These are phyloP conservation scores for Heteropelma amictum DNA, from an alignment of 2,888 invertebrate genomes.

Conservation along the genomic window DNA sequence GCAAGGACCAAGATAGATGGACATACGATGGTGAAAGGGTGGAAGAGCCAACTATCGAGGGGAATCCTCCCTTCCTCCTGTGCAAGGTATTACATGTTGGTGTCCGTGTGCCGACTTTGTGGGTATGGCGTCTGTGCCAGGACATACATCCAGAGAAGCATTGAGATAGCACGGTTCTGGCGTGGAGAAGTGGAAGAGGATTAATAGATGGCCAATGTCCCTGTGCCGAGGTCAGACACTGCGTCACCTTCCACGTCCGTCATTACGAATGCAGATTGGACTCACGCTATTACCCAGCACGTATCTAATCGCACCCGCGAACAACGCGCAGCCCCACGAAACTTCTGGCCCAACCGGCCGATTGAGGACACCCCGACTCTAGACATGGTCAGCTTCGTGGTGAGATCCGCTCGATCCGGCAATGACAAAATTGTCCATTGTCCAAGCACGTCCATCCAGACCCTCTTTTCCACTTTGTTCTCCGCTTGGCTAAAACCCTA, in stretches of 20 bases:
- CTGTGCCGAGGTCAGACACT: conserved; percentile 69
- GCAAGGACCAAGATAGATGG: conserved; percentile 31
- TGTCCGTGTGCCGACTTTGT: not conserved
- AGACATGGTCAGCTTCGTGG: conserved; percentile 1
- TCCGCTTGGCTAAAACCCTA: not conserved
- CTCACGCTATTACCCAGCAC: conserved; percentile 66
- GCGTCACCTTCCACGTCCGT: conserved; percentile 73
- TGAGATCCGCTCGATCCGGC: conserved; percentile 42
- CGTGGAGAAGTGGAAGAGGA: conserved; percentile 62
- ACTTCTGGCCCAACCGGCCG: conserved; percentile 60
- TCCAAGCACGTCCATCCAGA: conserved; percentile 53
- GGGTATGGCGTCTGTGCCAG: conserved; percentile 21
- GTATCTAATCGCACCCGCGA: conserved; percentile 67
- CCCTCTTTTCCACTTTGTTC: not conserved
- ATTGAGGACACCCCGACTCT: not conserved
- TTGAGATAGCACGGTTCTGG: conserved; percentile 60
- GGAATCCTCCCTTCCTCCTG: conserved; percentile 31
- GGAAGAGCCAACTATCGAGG: conserved; percentile 14
- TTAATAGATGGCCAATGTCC: conserved; percentile 75
- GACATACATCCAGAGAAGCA: conserved; percentile 45
- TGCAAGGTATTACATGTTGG: not conserved
- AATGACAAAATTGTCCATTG: conserved; percentile 64
- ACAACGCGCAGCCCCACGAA: conserved; percentile 56
- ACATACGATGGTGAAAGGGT: conserved; percentile 20
- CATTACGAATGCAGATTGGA: conserved; percentile 75